A percentile compares a stretch with the other conserved stretches of the same genome.
Conservation (phyloP, 2,888 invertebrate genomes). For the Imbricaverruca yamaguchii region DNA sequence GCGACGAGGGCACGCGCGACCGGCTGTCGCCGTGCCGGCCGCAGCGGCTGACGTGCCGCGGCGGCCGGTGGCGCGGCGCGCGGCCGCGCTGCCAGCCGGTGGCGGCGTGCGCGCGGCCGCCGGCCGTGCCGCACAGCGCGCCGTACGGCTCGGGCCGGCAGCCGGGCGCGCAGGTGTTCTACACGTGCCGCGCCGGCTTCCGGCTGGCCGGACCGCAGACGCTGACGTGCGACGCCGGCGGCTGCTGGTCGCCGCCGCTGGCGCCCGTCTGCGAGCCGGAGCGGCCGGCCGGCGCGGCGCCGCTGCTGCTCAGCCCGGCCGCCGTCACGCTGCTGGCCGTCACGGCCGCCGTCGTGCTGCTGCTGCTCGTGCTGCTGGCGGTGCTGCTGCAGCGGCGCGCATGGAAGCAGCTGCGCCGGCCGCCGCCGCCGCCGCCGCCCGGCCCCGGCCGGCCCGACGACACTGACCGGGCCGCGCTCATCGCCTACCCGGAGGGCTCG, state of each 20-base stretch:
- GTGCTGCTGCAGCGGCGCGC: slow-evolving; percentile 11
- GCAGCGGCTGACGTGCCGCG: slow-evolving; percentile 28
- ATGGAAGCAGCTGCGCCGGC: slow-evolving; percentile 21
- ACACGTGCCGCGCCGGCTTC: slow-evolving; percentile 44
- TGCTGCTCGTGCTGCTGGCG: slow-evolving; percentile 15
- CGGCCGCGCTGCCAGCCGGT: slow-evolving; percentile 25
- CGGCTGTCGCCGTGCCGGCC: slow-evolving; percentile 31
- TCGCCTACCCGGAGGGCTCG: slow-evolving; percentile 31
- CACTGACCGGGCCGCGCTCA: slow-evolving; percentile 33
- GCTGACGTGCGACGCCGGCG: slow-evolving; percentile 41
- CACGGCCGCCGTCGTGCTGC: neutral
- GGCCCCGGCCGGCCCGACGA: slow-evolving; percentile 17
- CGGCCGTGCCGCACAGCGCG: neutral
- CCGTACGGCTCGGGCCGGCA: slow-evolving; percentile 3
- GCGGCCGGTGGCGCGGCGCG: slow-evolving; percentile 31
- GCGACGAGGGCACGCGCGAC: slow-evolving; percentile 29
- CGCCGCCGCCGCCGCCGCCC: neutral
- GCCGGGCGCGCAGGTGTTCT: slow-evolving; percentile 37
- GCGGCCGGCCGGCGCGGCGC: neutral
- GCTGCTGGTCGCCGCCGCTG: slow-evolving; percentile 41
- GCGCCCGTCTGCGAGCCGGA: slow-evolving; percentile 29
- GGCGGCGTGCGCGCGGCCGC: neutral
- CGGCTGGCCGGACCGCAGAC: slow-evolving; percentile 41
- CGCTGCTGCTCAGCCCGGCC: neutral
- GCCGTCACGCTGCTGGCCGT: neutral